Base-by-base conservation (phyloP, 1,140 invertebrate species). In the Cyphomyrmex costatus region DNA sequence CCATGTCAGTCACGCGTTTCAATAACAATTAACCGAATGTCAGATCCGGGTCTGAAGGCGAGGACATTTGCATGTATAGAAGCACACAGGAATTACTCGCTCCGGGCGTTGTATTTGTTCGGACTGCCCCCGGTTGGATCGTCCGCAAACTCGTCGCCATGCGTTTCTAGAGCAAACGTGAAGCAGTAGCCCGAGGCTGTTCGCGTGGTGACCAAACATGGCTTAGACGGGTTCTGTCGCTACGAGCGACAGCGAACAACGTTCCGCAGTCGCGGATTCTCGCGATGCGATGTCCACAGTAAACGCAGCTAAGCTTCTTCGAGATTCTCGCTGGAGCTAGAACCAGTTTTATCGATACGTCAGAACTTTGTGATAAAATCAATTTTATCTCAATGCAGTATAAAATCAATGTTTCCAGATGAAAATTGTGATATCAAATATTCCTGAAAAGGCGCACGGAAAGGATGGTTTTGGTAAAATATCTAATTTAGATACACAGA, bases 181-280 rank as follows among this genome's bases (percentile, higher is more conserved):
- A 76, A 85, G 73, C 63, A 46, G 53, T 30, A 19, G 79, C 79
- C 68, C 53, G 53, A 61, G 42, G 76, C 61, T 60, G 7, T 49
- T 60, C 60, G 21, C 60, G 27, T 74, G 56, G 76, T 84, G 80
- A 77, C 82, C 82, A 91, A 91, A 91, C 85, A 91, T 70, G 85
- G 85, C 68, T 84, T 70, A 74, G 66, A 21, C 21, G 27, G 51
- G 58, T 24, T 61, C 27, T 68, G 77, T 79, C 30, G 56, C n/a
- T 74, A 56, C 78, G 53, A 77, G 36, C 77, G 76, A 78, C 60
- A 21, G 42, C n/a, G 76, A 33, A 49, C 14, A 12, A 19, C 16
- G 21, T 56, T 46, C 49, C 49, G 6, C 4, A 24, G 21, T 71
- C 65, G 33, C 33, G 65, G 51, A 60, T 82, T 71, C 49, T 19